Conservation (phyloP, 2,888 invertebrate genomes). For the Dryobota labecula region DNA sequence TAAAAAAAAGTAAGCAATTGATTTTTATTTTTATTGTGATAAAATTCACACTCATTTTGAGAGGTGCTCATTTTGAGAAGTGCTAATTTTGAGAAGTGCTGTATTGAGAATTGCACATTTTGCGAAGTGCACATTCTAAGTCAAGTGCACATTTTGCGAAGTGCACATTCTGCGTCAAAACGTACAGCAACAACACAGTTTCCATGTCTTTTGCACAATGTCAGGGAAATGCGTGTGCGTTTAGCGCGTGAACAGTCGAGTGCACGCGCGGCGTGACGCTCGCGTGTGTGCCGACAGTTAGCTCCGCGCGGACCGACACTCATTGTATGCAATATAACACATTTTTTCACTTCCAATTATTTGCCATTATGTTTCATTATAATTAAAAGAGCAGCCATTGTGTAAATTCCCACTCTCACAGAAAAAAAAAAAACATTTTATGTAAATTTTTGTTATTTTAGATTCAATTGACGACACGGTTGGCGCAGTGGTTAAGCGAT, state of each 20-base stretch:
- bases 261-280: slow-evolving; percentile 35
- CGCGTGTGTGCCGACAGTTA: slow-evolving; percentile 72
- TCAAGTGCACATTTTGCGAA: too few relatives aligned
- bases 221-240: slow-evolving; percentile 21
- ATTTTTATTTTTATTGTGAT: too few relatives aligned
- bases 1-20: too few relatives aligned
- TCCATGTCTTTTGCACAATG: slow-evolving; percentile 18
- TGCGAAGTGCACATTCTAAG: too few relatives aligned
- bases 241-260: slow-evolving; percentile 19
- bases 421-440: slow-evolving; percentile 77
- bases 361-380: slow-evolving; percentile 77
- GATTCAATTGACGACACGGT: slow-evolving; percentile 76
- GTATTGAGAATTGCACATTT: too few relatives aligned
- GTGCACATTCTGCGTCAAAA: too few relatives aligned
- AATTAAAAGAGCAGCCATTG: slow-evolving; percentile 81
- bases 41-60: too few relatives aligned
- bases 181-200: neutral
- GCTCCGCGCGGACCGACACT: slow-evolving; percentile 69
- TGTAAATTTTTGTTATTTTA: slow-evolving; percentile 78
- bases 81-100: too few relatives aligned
- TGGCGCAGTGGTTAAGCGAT: too few relatives aligned
- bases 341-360: slow-evolving; percentile 76
- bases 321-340: slow-evolving; percentile 78
- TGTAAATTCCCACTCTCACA: slow-evolving; percentile 82
- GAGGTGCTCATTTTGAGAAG: too few relatives aligned